Evolutionary conservation across 2,113 vertebrate genomes (phyloP).

Genomic region (rabbit (Oryctolagus cuniculus)): DNA sequence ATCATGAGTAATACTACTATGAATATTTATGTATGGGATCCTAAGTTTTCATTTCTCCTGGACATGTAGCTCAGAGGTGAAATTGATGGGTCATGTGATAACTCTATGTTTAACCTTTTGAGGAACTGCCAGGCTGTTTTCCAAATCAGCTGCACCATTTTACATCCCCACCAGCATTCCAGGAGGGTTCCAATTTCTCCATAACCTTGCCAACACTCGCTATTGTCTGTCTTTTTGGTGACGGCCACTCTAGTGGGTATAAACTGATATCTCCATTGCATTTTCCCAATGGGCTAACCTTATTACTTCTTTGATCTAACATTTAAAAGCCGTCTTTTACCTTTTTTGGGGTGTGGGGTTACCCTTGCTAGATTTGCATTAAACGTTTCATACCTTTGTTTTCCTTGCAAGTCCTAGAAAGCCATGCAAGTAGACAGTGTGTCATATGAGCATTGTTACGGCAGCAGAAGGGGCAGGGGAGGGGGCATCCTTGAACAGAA

Average conservation of each 20-base stretch:
- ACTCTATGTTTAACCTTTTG: slow-evolving; percentile 12
- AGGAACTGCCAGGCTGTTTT: background rate
- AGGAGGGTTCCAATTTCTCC: background rate
- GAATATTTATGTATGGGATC: background rate
- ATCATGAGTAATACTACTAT: background rate
- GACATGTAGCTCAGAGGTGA: background rate
- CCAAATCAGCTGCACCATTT: background rate
- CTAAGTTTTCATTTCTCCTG: slow-evolving; percentile 23
- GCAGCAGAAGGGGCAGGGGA: background rate
- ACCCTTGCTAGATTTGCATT: background rate
- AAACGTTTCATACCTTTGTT: background rate
- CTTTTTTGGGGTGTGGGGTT: background rate
- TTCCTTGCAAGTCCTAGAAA: background rate
- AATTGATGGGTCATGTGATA: background rate
- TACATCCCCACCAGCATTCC: background rate
- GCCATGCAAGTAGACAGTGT: background rate
- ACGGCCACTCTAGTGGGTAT: background rate
- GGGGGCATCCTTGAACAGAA: background rate
- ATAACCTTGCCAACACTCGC: background rate
- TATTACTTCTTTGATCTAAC: slow-evolving; percentile 20
- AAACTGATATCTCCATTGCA: slow-evolving; percentile 3
- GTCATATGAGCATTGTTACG: background rate
- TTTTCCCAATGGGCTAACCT: slow-evolving; percentile 33
- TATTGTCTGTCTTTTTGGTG: background rate
- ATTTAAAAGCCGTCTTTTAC: background rate